phyloP scores from a whole-genome alignment of 2,797 vertebrate species.

The Phrynocephalus guinanensis region DNA sequence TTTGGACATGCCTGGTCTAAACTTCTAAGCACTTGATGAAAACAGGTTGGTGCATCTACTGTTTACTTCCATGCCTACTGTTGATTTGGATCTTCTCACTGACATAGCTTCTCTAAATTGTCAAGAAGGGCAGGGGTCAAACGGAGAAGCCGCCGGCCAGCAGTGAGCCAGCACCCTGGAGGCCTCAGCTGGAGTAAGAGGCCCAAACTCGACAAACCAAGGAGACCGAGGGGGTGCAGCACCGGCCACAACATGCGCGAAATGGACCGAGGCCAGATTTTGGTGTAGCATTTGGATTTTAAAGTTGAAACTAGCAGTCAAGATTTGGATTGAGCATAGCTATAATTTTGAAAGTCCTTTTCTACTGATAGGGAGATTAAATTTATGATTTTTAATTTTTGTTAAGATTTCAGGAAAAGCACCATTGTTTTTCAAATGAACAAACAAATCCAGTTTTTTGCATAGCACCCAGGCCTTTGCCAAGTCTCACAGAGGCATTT shows the following conservation, averaged over 20 bases:
- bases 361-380: not conserved
- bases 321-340: not conserved
- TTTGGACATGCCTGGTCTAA: not conserved
- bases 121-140: not conserved
- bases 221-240: too few species aligned
- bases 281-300: not conserved
- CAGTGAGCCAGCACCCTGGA: too few species aligned
- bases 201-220: too few species aligned
- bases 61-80: not conserved
- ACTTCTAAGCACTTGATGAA: not conserved
- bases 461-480: too few species aligned
- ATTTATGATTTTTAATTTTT: not conserved
- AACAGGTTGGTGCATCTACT: conserved; percentile 1
- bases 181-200: too few species aligned
- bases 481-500: not conserved
- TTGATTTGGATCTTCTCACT: not conserved
- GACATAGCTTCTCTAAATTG: not conserved
- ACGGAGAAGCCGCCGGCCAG: too few species aligned
- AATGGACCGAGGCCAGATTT: too few species aligned
- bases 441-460: too few species aligned
- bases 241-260: not conserved
- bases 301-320: not conserved
- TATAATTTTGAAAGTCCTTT: not conserved
- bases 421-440: too few species aligned
- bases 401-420: too few species aligned